These are phyloP conservation scores for Falco novaeseelandiae DNA, from an alignment of 2,797 vertebrate genomes.

Conservation along the genomic window DNA sequence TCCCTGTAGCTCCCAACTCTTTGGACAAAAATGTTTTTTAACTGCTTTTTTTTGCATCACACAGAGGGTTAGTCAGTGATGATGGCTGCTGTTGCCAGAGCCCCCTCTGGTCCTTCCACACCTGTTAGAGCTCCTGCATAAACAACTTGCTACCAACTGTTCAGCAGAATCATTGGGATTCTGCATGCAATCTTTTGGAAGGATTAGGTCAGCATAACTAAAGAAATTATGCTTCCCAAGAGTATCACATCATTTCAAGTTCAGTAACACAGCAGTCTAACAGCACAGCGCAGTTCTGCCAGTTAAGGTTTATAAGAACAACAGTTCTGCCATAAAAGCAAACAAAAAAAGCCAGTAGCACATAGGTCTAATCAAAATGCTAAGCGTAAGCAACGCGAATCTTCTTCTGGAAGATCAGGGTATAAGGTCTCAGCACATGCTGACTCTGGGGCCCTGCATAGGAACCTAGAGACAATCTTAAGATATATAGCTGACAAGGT, in stretches of 20 bases:
- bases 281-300: background rate
- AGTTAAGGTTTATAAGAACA: background rate
- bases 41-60: background rate
- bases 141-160: background rate
- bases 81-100: background rate
- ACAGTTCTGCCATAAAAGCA: background rate
- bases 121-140: background rate
- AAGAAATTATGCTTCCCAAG: slow-evolving; percentile 19
- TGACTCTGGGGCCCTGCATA: background rate
- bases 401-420: background rate
- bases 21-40: background rate
- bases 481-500: background rate
- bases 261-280: background rate
- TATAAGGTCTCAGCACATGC: background rate
- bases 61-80: background rate
- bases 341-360: background rate
- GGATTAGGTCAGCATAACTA: slow-evolving; percentile 9
- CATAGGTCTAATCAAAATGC: background rate
- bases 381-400: background rate
- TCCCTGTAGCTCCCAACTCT: background rate
- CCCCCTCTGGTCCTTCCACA: background rate
- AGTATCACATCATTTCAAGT: background rate
- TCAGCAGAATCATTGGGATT: background rate
- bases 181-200: background rate
- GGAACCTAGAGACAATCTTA: background rate